Conservation (phyloP, 1,140 invertebrate genomes). For the Micrasema longulum region DNA sequence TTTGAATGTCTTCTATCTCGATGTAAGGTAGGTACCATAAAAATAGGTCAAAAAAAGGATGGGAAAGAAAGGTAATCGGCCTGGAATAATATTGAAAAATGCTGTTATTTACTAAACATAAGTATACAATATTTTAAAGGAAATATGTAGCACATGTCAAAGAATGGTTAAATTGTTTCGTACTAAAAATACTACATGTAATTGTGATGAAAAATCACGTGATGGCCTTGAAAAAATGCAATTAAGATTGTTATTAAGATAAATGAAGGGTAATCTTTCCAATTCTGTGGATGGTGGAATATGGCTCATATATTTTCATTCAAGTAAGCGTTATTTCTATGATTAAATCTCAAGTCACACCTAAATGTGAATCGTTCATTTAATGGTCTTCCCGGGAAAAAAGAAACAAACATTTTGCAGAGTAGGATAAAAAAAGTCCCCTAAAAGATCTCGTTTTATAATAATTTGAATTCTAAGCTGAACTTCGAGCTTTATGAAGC, state of each 20-base stretch:
- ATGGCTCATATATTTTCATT: constrained; percentile 20
- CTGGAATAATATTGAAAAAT: too few relatives aligned
- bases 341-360: constrained; percentile 24
- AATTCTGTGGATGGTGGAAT: not conserved
- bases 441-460: not conserved
- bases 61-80: too few relatives aligned
- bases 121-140: too few relatives aligned
- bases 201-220: too few relatives aligned
- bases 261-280: constrained; percentile 20
- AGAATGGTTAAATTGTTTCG: too few relatives aligned
- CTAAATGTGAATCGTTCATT: constrained; percentile 28
- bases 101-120: too few relatives aligned
- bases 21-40: too few relatives aligned
- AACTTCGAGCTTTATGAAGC: not conserved
- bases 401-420: not conserved
- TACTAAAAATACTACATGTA: too few relatives aligned
- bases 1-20: too few relatives aligned
- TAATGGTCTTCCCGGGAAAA: constrained; percentile 13
- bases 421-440: too few relatives aligned
- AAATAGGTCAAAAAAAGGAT: too few relatives aligned
- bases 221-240: constrained; percentile 13
- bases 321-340: constrained; percentile 18
- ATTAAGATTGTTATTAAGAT: constrained; percentile 31
- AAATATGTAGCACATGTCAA: too few relatives aligned
- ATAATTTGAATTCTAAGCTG: not conserved